Percentiles rank a stretch among this genome's conserved stretches.
Conservation (phyloP, 1,140 invertebrate species). For the Druon quercuslanigerum region DNA sequence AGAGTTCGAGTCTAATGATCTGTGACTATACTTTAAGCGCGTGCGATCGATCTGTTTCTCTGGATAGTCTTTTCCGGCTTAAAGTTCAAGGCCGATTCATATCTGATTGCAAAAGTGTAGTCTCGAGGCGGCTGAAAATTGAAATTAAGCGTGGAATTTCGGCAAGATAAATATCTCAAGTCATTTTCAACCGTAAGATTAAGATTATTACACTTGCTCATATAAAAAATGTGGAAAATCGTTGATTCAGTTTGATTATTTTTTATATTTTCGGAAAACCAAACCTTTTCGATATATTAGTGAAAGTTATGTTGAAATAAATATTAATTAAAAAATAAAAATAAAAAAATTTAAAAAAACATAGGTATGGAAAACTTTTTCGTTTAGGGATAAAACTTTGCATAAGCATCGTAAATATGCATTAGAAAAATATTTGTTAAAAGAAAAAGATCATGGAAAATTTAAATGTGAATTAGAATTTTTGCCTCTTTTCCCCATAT, state of each 20-base stretch:
- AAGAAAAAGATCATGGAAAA: too few relatives aligned
- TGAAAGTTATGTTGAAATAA: too few relatives aligned
- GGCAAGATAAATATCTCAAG: conserved; percentile 8
- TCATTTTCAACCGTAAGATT: background rate
- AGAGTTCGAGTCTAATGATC: conserved; percentile 1
- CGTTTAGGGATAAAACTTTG: too few relatives aligned
- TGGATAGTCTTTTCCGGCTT: conserved; percentile 4
- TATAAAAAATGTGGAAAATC: background rate
- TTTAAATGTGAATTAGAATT: too few relatives aligned
- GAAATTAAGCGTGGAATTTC: conserved; percentile 11
- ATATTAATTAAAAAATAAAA: too few relatives aligned
- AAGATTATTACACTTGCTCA: background rate
- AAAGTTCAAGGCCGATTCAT: conserved; percentile 37
- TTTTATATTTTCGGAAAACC: background rate
- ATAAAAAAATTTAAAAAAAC: too few relatives aligned
- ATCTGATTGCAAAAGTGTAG: background rate
- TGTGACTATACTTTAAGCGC: background rate
- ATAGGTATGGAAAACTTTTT: too few relatives aligned
- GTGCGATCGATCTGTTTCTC: background rate
- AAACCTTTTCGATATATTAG: too few relatives aligned
- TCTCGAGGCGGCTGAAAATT: background rate
- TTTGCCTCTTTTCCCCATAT: too few relatives aligned
- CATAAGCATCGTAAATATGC: too few relatives aligned
- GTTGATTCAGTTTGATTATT: conserved; percentile 2
- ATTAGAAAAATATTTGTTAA: too few relatives aligned